Evolutionary conservation across 2,113 vertebrate genomes (phyloP).

Genomic region (Myrmophylax atrothorax): DNA sequence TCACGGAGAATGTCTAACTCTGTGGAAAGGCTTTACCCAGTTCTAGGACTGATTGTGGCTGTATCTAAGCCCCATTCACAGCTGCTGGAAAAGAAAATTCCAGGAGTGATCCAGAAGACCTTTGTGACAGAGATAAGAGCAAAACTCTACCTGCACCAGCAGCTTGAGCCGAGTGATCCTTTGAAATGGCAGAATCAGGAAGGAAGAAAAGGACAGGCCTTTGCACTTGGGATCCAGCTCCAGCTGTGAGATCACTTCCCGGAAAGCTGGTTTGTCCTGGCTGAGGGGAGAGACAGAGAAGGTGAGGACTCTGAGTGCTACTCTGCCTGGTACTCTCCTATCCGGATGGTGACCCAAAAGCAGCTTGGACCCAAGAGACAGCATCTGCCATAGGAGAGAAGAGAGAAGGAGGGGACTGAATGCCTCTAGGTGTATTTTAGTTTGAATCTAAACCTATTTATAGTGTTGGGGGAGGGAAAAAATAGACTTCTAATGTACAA

Average conservation of each 20-base stretch:
- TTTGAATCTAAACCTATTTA: conserved; percentile 30
- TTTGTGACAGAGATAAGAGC: not conserved
- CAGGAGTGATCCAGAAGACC: not conserved
- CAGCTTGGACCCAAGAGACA: not conserved
- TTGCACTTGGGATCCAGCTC: conserved; percentile 89
- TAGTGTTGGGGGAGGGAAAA: conserved; percentile 42
- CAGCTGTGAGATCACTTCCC: conserved; percentile 84
- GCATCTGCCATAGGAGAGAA: not conserved
- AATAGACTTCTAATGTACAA: conserved; percentile 25
- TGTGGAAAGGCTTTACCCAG: not conserved
- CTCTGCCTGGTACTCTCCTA: not conserved
- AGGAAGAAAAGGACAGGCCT: conserved; percentile 93
- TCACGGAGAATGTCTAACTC: not conserved
- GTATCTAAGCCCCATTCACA: not conserved
- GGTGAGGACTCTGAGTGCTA: not conserved
- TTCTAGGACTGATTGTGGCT: fast-evolving
- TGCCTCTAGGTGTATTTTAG: conserved; percentile 11
- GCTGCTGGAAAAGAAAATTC: not conserved
- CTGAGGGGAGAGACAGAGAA: conserved; percentile 65
- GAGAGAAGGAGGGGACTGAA: not conserved
- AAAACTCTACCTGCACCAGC: conserved; percentile 85
- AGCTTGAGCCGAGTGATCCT: conserved; percentile 96
- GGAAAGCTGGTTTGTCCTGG: conserved; percentile 89
- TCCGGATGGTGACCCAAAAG: not conserved
- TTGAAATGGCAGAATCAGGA: conserved; percentile 96